Evolutionary conservation across 2,113 vertebrate genomes (phyloP).

Genomic region (Sceloporus tristichus): DNA sequence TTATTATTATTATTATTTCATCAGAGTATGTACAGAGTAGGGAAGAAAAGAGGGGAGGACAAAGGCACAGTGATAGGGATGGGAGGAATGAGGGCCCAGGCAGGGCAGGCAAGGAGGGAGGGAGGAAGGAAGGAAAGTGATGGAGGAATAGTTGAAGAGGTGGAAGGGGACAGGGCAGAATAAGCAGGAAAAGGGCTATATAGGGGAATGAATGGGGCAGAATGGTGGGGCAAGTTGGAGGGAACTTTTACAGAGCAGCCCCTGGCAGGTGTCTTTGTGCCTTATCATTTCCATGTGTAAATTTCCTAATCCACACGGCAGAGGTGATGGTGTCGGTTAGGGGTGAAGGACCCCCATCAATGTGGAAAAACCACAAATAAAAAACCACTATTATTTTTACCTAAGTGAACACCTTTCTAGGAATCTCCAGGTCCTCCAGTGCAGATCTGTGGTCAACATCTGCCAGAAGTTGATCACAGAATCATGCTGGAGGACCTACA

Average conservation of each 20-base stretch:
- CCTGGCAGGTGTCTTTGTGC: neutral
- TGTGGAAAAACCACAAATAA: too few species aligned
- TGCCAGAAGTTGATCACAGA: too few species aligned
- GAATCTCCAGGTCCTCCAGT: too few species aligned
- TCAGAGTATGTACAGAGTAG: slow-evolving; percentile 49
- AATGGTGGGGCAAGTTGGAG: neutral
- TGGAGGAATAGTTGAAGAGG: neutral
- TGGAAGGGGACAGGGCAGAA: slow-evolving; percentile 20
- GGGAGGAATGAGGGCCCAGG: slow-evolving; percentile 17
- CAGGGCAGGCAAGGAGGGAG: neutral
- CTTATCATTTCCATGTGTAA: neutral
- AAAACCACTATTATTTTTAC: too few species aligned
- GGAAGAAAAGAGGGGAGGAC: slow-evolving; percentile 9
- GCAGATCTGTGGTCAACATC: too few species aligned
- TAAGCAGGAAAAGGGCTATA: slow-evolving; percentile 34
- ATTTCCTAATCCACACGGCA: neutral
- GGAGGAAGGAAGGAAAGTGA: neutral
- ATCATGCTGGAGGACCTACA: too few species aligned
- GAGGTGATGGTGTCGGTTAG: neutral
- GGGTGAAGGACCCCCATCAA: too few species aligned
- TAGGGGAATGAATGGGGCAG: neutral
- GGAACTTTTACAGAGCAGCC: slow-evolving; percentile 19
- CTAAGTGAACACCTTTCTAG: too few species aligned
- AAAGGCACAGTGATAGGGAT: slow-evolving; percentile 54
- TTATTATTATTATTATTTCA: too few species aligned